Percentiles rank a stretch among this genome's conserved stretches.
phyloP scores from a whole-genome alignment of 23 tunicate species.

The Halocynthia roretzi region DNA sequence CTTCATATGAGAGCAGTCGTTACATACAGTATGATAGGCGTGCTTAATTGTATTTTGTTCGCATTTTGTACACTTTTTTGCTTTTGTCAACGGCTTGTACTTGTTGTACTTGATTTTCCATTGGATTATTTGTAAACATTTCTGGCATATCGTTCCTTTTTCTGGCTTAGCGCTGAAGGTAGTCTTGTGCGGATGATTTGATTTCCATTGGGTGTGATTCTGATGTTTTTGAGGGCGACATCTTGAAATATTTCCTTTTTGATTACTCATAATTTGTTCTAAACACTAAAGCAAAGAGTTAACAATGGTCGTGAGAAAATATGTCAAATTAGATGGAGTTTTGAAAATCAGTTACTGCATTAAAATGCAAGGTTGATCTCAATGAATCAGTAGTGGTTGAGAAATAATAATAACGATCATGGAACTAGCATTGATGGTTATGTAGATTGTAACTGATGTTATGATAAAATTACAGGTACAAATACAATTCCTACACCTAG shows the following conservation, averaged over 20 bases:
- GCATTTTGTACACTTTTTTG: conserved; percentile 25
- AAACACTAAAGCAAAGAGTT: background rate
- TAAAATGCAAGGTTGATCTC: background rate
- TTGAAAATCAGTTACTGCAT: background rate
- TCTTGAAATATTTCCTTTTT: conserved; percentile 17
- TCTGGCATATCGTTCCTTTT: background rate
- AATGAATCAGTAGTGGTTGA: background rate
- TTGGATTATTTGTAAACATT: conserved; percentile 12
- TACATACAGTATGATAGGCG: conserved; percentile 19
- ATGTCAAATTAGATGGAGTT: no score
- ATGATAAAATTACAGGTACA: no score
- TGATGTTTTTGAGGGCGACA: conserved; percentile 25
- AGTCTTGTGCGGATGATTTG: background rate
- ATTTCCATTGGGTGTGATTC: conserved; percentile 25
- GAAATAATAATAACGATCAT: background rate
- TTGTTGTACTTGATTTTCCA: conserved; percentile 29
- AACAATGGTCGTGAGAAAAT: no score
- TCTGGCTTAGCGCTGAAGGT: background rate
- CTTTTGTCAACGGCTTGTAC: conserved; percentile 22
- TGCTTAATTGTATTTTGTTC: conserved; percentile 3
- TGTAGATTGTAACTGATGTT: no score
- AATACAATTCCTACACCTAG: no score
- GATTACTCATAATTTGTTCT: conserved; percentile 7
- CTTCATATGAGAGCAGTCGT: background rate
- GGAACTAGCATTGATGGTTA: no score